These are phyloP conservation scores for Mactra quadrangularis DNA, from an alignment of 1,140 invertebrate genomes.

Conservation along the genomic window DNA sequence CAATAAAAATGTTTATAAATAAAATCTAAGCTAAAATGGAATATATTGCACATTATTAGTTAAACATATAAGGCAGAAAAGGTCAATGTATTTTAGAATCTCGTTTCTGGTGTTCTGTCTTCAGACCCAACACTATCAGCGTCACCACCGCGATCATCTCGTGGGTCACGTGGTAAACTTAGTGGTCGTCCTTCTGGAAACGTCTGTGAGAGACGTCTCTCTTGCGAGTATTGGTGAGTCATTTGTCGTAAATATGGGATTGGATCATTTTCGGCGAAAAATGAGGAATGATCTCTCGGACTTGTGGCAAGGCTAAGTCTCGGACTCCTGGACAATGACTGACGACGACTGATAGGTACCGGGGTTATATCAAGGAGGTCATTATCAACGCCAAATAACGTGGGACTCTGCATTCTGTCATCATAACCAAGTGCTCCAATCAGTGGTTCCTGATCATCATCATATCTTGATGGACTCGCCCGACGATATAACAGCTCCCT, in stretches of 20 bases:
- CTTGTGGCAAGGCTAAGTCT: constrained; percentile 76
- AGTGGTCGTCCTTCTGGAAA: constrained; percentile 46
- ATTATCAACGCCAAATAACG: constrained; percentile 76
- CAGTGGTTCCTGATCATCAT: constrained; percentile 72
- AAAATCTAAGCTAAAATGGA: too few relatives aligned
- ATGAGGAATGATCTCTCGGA: constrained; percentile 72
- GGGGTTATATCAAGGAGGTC: constrained; percentile 75
- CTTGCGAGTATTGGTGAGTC: constrained; percentile 50
- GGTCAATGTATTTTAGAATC: constrained; percentile 17
- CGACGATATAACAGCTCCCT: constrained; percentile 61
- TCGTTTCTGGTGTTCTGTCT: constrained; percentile 40
- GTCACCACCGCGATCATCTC: constrained; percentile 31
- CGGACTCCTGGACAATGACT: constrained; percentile 74
- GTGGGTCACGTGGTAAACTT: constrained; percentile 27
- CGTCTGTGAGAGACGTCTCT: constrained; percentile 53
- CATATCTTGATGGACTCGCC: constrained; percentile 73
- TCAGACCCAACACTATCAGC: constrained; percentile 42
- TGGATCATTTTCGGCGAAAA: constrained; percentile 78
- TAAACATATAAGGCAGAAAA: not conserved
- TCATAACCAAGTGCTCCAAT: constrained; percentile 73
- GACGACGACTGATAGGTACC: constrained; percentile 69
- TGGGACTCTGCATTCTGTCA: constrained; percentile 74
- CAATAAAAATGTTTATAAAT: too few relatives aligned
- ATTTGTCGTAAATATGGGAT: constrained; percentile 62
- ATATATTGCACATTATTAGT: too few relatives aligned